Base-by-base conservation (phyloP, 2,797 vertebrate genomes). In the Premnoplex brunnescens region DNA sequence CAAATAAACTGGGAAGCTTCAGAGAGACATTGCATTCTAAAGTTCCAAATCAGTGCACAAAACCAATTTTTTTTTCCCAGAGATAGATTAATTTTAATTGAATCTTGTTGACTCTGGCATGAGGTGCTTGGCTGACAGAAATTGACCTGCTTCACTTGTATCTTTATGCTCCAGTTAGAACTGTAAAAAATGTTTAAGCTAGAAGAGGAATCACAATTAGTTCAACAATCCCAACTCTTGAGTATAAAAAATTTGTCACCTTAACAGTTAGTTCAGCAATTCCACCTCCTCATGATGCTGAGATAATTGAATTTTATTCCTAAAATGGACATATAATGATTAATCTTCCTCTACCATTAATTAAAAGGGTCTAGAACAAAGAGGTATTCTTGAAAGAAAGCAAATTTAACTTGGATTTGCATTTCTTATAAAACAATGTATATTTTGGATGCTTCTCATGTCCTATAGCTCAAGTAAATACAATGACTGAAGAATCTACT, bases 31-130 rank as follows among this genome's bases (percentile, higher is more conserved):
- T 76, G 39, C 51, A 55, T 91, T 81, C 48, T 39, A 3, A 69
- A 81, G 71, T 92, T 94, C 71, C 88, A 78, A 82, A 64, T 84
- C 76, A 81, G 58, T 68, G 58, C 85, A 91, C 66, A 94, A 80
- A 81, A 1, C 27, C 0, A 3, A 6, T 62, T 82, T 91, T 85
- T 91, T 91, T 59, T 82, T 85, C 30, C 22, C 87, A 67, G 73
- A 67, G 46, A 37, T 88, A 90, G 83, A 84, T 86, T 91, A 88
- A 75, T 93, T 95, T 92, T 93, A 92, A 90, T 93, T 91, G 85
- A 94, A 88, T 63, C 37, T 85, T 92, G 22, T 85, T 85, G 79
- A 84, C 14, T 58, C 46, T 90, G 89, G 30, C 66, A 67, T 72
- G 49, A 69, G 52, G 39, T 77, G 22, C 66, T 86, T n/a, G 58